phyloP scores from a whole-genome alignment of 2,888 invertebrate genomes.

The Polymixis flavicincta region DNA sequence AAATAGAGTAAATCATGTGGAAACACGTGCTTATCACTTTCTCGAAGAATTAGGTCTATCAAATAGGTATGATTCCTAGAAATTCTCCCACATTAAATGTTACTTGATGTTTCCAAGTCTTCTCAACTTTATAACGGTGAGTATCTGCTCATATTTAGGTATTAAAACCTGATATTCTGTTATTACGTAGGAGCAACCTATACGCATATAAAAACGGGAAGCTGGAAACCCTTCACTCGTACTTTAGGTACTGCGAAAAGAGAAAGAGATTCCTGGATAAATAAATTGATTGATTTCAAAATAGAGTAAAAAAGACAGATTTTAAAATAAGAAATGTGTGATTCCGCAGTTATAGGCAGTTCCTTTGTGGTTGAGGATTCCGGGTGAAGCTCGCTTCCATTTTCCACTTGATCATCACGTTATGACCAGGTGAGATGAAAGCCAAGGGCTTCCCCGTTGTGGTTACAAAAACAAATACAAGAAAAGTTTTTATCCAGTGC shows the following conservation, averaged over 20 bases:
- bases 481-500: no score
- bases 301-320: not conserved
- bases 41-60: conserved; percentile 5
- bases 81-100: conserved; percentile 1
- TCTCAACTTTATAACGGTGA: not conserved
- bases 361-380: no score
- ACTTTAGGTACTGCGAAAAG: not conserved
- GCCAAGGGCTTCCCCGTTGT: no score
- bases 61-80: conserved; percentile 17
- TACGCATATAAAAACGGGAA: not conserved
- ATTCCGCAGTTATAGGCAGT: no score
- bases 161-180: conserved; percentile 5
- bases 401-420: no score
- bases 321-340: not conserved
- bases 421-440: no score
- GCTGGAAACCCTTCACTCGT: not conserved
- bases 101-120: conserved; percentile 9
- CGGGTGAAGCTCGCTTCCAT: no score
- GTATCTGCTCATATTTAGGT: not conserved
- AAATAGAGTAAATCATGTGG: not conserved
- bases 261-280: not conserved
- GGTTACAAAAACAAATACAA: not conserved
- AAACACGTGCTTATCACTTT: conserved; percentile 12
- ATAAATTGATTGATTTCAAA: not conserved
- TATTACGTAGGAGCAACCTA: not conserved